Evolutionary conservation across 2,113 vertebrate genomes (phyloP).

Genomic region (Phrynocephalus versicolor): DNA sequence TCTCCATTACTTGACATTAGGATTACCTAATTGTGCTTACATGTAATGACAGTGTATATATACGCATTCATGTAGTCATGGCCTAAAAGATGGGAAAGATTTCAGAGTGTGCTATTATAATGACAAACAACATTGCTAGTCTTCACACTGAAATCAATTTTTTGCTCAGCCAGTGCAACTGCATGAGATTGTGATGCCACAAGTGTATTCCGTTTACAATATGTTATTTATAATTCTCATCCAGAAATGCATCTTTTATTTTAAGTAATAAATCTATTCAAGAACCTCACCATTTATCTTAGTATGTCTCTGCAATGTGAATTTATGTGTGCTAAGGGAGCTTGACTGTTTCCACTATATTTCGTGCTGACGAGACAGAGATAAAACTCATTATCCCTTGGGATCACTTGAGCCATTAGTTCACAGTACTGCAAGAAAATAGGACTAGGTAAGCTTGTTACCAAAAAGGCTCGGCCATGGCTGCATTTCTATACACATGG

Average conservation of each 20-base stretch:
- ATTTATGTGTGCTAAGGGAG: too few relatives aligned
- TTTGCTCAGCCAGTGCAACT: not conserved
- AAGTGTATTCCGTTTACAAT: not conserved
- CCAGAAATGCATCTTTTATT: too few relatives aligned
- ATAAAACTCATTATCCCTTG: not conserved
- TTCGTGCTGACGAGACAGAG: not conserved
- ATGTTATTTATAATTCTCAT: not conserved
- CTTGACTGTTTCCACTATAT: not conserved
- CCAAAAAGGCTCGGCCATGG: not conserved
- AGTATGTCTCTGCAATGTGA: not conserved
- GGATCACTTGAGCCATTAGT: not conserved
- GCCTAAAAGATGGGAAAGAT: not conserved
- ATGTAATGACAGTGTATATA: not conserved
- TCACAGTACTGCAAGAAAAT: not conserved
- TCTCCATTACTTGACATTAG: not conserved
- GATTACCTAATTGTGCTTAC: not conserved
- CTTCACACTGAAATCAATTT: not conserved
- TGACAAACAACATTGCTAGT: not conserved
- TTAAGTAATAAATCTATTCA: not conserved
- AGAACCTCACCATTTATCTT: not conserved
- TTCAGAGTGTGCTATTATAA: not conserved
- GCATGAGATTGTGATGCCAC: not conserved
- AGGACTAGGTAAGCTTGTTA: not conserved
- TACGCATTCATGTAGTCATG: not conserved
- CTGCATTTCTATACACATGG: not conserved